Evolutionary conservation across 2,113 vertebrate species (phyloP).

Genomic region (Rhegmatorhina hoffmannsi): DNA sequence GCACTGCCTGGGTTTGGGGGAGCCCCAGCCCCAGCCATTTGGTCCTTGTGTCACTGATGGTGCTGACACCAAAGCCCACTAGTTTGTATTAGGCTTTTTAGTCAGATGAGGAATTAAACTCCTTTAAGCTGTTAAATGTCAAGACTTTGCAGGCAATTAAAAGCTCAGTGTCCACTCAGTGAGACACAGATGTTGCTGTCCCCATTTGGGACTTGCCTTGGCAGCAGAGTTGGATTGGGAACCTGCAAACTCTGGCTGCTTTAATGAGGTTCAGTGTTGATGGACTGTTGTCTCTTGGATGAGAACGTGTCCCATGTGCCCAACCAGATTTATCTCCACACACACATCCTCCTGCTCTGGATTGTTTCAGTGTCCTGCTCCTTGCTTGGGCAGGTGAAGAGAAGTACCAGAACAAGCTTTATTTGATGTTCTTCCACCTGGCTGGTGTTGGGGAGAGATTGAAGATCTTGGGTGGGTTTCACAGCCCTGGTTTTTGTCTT

Average conservation of each 20-base stretch:
- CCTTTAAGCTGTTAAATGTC: neutral
- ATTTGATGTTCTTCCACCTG: neutral
- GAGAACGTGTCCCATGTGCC: neutral
- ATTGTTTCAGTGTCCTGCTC: neutral
- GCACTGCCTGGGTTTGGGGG: neutral
- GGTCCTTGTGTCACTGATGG: neutral
- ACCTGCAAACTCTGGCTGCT: neutral
- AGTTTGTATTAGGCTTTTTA: neutral
- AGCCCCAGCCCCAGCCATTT: neutral
- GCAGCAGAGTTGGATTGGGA: neutral
- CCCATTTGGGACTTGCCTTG: neutral
- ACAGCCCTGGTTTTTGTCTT: neutral
- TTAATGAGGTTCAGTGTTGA: neutral
- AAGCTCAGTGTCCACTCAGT: neutral
- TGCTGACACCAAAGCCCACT: neutral
- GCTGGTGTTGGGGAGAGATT: accelerated
- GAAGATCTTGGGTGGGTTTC: neutral
- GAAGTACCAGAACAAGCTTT: neutral
- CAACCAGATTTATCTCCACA: neutral
- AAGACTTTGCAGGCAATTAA: neutral
- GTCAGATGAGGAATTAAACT: neutral
- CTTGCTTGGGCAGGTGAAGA: neutral
- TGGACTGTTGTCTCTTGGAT: neutral
- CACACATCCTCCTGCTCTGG: neutral
- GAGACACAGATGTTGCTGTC: neutral